Percentiles rank a stretch among this genome's conserved stretches.
phyloP scores from a whole-genome alignment of 2,113 vertebrate genomes.

The Polypterus bichir region DNA sequence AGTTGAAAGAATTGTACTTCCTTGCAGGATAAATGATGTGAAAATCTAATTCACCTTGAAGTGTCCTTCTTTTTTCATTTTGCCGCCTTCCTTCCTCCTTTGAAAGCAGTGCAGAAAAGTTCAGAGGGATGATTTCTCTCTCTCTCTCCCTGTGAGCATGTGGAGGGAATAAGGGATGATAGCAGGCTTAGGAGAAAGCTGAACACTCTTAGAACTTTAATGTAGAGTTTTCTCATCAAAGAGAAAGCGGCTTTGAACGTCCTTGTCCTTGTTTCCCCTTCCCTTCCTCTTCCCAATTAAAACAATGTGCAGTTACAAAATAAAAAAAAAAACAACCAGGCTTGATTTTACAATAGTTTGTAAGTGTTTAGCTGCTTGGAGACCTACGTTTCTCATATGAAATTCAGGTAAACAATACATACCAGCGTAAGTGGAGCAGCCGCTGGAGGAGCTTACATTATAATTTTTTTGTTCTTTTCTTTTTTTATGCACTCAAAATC shows the following conservation, averaged over 20 bases:
- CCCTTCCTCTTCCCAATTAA: constrained; percentile 33
- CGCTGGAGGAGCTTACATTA: neutral
- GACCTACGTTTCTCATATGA: neutral
- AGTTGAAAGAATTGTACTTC: constrained; percentile 54
- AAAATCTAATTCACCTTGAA: constrained; percentile 65
- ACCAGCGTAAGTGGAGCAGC: neutral
- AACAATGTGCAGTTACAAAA: constrained; percentile 29
- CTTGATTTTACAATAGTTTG: no score
- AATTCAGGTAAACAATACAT: neutral
- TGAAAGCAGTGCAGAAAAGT: constrained; percentile 49
- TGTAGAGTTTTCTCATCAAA: constrained; percentile 40
- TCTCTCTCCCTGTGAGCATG: constrained; percentile 26
- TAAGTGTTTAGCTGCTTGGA: neutral
- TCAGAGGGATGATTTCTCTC: constrained; percentile 41
- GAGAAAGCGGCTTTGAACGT: constrained; percentile 40
- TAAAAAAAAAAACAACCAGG: neutral
- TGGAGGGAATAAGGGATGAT: constrained; percentile 32
- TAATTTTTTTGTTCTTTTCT: no score
- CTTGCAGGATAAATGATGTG: constrained; percentile 60
- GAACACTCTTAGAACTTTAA: constrained; percentile 28
- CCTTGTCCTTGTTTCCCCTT: constrained; percentile 28
- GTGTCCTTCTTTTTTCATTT: constrained; percentile 44
- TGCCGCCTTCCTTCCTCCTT: constrained; percentile 42
- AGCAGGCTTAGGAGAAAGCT: constrained; percentile 27
- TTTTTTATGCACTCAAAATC: no score